phyloP scores from a whole-genome alignment of 1,140 invertebrate species.

The Mesaphorura yosii region DNA sequence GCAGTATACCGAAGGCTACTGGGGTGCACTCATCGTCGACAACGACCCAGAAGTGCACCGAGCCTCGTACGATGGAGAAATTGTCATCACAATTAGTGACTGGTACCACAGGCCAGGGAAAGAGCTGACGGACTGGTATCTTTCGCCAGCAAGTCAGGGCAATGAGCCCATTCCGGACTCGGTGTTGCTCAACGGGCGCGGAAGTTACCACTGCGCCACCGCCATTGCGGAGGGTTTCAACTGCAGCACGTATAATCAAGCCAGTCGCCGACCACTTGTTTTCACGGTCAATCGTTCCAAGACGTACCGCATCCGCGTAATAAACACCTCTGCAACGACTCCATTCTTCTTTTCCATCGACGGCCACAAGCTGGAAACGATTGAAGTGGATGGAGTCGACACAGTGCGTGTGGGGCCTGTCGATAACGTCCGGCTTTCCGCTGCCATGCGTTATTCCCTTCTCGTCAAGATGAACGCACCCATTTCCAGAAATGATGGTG shows the following conservation, averaged over 20 bases:
- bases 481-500: too few species aligned
- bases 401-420: background rate
- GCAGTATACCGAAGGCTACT: constrained; percentile 20
- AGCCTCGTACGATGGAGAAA: constrained; percentile 6
- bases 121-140: background rate
- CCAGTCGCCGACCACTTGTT: background rate
- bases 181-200: constrained; percentile 15
- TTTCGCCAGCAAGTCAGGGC: constrained; percentile 1
- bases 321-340: constrained; percentile 1
- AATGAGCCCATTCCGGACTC: constrained; percentile 13
- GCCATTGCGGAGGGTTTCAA: background rate
- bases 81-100: constrained; percentile 13
- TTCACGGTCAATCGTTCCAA: constrained; percentile 2
- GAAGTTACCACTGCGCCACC: constrained; percentile 6
- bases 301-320: constrained; percentile 16
- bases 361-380: constrained; percentile 10
- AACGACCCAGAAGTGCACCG: constrained; percentile 3
- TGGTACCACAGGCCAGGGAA: constrained; percentile 12
- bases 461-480: constrained; percentile 9
- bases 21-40: constrained; percentile 14
- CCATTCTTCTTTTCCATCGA: constrained; percentile 21
- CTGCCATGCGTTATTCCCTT: constrained; percentile 15
- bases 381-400: constrained; percentile 20
- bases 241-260: background rate
- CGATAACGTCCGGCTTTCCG: background rate